phyloP scores from a whole-genome alignment of 2,888 invertebrate species.

The Epistrophella euchroma region DNA sequence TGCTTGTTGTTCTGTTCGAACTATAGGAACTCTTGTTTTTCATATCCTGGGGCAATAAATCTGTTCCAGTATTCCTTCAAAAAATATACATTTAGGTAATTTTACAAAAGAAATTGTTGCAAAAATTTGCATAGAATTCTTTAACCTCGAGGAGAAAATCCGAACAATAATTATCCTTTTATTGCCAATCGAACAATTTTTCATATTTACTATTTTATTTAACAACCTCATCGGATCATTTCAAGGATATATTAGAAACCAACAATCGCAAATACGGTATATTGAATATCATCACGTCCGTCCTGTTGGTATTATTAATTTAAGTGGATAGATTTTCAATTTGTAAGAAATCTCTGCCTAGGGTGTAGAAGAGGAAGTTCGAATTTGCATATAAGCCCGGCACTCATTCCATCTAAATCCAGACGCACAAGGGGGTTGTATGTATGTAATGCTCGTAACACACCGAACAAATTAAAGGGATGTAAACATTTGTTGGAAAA shows the following conservation, averaged over 20 bases:
- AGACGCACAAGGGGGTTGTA: not conserved
- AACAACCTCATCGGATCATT: conserved; percentile 25
- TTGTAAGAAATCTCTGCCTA: conserved; percentile 48
- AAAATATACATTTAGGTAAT: not conserved
- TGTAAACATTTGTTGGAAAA: conserved; percentile 52
- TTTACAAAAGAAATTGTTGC: conserved; percentile 28
- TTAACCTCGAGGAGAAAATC: conserved; percentile 45
- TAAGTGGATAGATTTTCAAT: conserved; percentile 72
- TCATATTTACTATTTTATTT: not conserved
- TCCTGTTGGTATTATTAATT: conserved; percentile 64
- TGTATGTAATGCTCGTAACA: not conserved
- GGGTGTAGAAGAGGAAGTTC: conserved; percentile 10
- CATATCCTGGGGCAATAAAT: conserved; percentile 60
- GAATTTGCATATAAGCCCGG: conserved; percentile 54
- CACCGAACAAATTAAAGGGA: conserved; percentile 36
- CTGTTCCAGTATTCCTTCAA: conserved; percentile 14
- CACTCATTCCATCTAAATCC: not conserved
- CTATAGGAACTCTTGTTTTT: not conserved
- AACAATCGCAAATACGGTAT: conserved; percentile 3
- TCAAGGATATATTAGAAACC: conserved; percentile 32
- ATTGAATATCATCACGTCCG: conserved; percentile 50
- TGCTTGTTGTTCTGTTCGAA: conserved; percentile 17
- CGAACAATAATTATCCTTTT: conserved; percentile 61
- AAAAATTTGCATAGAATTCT: conserved; percentile 68
- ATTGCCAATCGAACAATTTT: conserved; percentile 52